These are phyloP conservation scores for Calypte anna DNA, from an alignment of 2,113 vertebrate genomes.

Conservation along the genomic window DNA sequence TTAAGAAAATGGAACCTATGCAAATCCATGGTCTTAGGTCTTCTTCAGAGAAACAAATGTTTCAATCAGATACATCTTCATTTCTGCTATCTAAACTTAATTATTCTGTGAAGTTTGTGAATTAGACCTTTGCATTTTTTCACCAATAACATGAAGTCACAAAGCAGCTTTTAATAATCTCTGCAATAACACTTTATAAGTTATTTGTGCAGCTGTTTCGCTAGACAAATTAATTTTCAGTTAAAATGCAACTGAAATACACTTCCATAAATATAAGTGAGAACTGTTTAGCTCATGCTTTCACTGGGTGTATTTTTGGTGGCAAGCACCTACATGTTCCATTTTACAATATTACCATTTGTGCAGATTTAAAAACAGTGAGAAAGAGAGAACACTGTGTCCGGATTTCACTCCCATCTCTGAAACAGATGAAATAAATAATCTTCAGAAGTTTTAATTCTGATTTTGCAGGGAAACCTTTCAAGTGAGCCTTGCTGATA, in stretches of 20 bases:
- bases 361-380: not conserved
- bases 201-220: constrained; percentile 71
- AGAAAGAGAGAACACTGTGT: not conserved
- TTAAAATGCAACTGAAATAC: not conserved
- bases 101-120: constrained; percentile 29
- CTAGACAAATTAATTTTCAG: constrained; percentile 49
- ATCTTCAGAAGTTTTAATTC: not conserved
- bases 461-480: not conserved
- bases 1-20: constrained; percentile 43
- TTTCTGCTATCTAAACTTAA: constrained; percentile 1
- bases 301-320: not conserved
- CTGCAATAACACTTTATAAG: constrained; percentile 32
- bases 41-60: constrained; percentile 42
- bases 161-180: constrained; percentile 59
- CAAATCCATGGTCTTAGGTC: constrained; percentile 11
- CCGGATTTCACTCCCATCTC: not conserved
- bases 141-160: constrained; percentile 16
- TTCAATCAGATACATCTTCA: constrained; percentile 39
- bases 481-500: not conserved
- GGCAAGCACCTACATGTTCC: not conserved
- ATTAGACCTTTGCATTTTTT: constrained; percentile 20
- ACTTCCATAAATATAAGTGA: not conserved
- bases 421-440: not conserved
- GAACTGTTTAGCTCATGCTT: not conserved
- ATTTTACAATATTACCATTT: not conserved